These are phyloP conservation scores for Lycorma delicatula DNA, from an alignment of 1,140 invertebrate species.

Conservation along the genomic window DNA sequence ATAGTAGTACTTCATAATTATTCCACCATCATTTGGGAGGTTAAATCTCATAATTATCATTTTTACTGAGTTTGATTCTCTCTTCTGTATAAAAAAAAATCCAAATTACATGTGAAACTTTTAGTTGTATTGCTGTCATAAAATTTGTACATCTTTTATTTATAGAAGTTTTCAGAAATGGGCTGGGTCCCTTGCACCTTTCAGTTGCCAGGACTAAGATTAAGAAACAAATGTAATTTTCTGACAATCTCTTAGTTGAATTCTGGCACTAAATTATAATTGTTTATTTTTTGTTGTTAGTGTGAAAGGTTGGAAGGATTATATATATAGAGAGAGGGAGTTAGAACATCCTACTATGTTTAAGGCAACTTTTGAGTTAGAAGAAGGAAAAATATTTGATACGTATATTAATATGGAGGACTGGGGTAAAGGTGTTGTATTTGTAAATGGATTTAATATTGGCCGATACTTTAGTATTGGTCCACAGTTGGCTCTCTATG, in stretches of 20 bases:
- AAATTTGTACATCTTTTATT: neutral
- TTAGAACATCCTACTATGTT: constrained; percentile 24
- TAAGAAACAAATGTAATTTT: neutral
- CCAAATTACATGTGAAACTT: neutral
- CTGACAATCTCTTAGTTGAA: neutral
- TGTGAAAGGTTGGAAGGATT: constrained; percentile 7
- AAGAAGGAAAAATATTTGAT: constrained; percentile 26
- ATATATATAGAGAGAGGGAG: neutral
- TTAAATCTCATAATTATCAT: too few relatives aligned
- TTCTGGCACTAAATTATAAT: neutral
- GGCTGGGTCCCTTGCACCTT: neutral
- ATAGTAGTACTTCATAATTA: too few relatives aligned
- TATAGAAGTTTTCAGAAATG: neutral
- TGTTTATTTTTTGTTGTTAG: constrained; percentile 1
- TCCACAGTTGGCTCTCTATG: constrained; percentile 44
- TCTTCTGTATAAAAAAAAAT: too few relatives aligned
- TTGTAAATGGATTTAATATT: constrained; percentile 49
- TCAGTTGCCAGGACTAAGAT: neutral
- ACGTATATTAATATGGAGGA: constrained; percentile 34
- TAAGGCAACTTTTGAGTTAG: constrained; percentile 21
- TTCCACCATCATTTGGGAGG: too few relatives aligned
- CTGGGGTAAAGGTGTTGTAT: constrained; percentile 44
- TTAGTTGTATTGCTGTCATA: neutral
- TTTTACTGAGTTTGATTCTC: too few relatives aligned
- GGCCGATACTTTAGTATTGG: constrained; percentile 44